Base-by-base conservation (phyloP, 2,888 invertebrate species). In the Saturnia japonica region DNA sequence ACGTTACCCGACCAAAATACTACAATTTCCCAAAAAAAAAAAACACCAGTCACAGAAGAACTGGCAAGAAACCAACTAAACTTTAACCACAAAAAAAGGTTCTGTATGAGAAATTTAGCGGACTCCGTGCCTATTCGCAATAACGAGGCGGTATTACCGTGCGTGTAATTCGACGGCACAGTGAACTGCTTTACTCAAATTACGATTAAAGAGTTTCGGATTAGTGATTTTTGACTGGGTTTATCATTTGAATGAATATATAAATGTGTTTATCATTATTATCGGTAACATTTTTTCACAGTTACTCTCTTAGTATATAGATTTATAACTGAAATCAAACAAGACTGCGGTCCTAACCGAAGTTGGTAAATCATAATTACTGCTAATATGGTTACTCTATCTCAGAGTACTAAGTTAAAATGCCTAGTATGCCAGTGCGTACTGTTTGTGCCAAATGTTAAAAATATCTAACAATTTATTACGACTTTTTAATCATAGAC, bases 141-240 rank as follows among this genome's bases (percentile, higher is more conserved):
- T 78, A 80, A 82, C 76, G 80, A 69, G 75, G 77, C 77, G 79
- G 80, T 81, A 80, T 82, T 78, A 77, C 71, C 51, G 71, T 70
- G 71, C 74, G 73, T 76, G 76, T 60, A 60, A 60, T 60, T 28
- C 75, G 72, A 75, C 78, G 78, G 82, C 84, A n/a, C n/a, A 79
- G 78, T 78, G 71, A 71, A 72, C 75, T 76, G 73, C 75, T 75
- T 75, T 77, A 83, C 84, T 83, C 79, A 81, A 83, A 82, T 81
- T 80, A 76, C 76, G 77, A 81, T 82, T 81, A 82, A 84, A 82
- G 82, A 82, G 80, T 77, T 78, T 76, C 70, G 76, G 77, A 81
- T 80, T 81, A 82, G 73, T 76, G 75, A 77, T 79, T 77, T 77
- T 75, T 76, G 74, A 75, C 75, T 75, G 73, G 78, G 77, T 79